Evolutionary conservation across 2,113 vertebrate species (phyloP).

Genomic region (Prinia subflava): DNA sequence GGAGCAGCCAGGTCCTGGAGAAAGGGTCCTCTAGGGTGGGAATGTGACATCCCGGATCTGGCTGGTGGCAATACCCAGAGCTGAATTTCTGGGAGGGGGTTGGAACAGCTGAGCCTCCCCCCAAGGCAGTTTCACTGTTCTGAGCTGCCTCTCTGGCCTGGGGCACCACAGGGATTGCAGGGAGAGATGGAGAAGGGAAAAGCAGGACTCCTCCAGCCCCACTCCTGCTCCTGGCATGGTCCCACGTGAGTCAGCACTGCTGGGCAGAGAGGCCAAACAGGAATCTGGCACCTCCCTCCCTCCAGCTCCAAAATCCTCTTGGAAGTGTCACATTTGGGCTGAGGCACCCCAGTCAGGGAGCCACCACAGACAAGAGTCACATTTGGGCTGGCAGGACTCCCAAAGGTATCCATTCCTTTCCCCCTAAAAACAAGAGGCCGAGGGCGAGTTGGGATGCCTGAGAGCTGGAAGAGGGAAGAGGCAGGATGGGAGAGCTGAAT

Average conservation of each 20-base stretch:
- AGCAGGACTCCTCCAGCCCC: not conserved
- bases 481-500: not conserved
- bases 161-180: not conserved
- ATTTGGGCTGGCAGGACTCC: not conserved
- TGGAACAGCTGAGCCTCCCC: no score
- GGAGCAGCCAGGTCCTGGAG: not conserved
- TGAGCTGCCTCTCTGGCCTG: accelerated
- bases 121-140: not conserved
- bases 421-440: not conserved
- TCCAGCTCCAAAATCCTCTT: not conserved
- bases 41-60: not conserved
- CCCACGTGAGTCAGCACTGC: accelerated
- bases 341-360: not conserved
- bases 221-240: not conserved
- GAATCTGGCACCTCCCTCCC: not conserved
- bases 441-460: not conserved
- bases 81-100: not conserved
- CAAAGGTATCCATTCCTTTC: not conserved
- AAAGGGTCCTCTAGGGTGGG: not conserved
- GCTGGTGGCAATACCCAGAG: not conserved
- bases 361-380: not conserved
- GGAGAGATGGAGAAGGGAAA: not conserved
- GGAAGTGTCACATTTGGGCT: not conserved
- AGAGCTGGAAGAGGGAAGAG: not conserved
- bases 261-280: not conserved